Evolutionary conservation across 2,113 vertebrate species (phyloP), one percentile per base, ranked within the genome.

Genomic region (Zingel zingel): DNA sequence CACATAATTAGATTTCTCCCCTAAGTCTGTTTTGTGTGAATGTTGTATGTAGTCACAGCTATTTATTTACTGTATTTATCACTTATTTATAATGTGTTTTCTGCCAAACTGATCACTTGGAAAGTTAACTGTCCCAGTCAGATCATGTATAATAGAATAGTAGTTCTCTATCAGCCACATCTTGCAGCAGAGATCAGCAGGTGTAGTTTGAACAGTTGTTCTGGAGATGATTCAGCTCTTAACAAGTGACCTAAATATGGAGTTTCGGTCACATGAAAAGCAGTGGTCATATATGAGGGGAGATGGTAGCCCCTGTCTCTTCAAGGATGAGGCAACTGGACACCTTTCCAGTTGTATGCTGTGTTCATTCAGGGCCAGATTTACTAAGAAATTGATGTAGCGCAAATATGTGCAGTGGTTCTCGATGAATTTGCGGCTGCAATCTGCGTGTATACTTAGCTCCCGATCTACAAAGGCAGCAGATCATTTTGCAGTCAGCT

Each of bases 341-440:
- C 53, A 25, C 36, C 54, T 5, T 33, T 19, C 13, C 9, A 19
- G 21, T 53, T 23, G 39, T 11, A 56, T 39, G 62, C 21, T n/a
- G 25, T 48, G 33, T 19, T 70, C 45, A 27, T 43, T 43, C 30
- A 23, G 39, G 47, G 27, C 47, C 62, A 33, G 10, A 51, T 72
- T 73, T 39, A 47, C 53, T 51, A 5, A 59, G 23, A 54, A 19
- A 78, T n/a, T 30, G 2, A 6, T 16, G 58, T 4, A 10, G 21
- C 15, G 5, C 63, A 50, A 33, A 58, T 16, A 5, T 59, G 23
- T 61, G 77, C 62, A 19, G 33, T 11, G 39, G 30, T 50, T 71
- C n/a, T 68, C 19, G 72, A 47, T 83, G 16, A 45, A 81, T 77
- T 51, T 68, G 51, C 33, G 68, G 27, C 57, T 18, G 16, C 30